Conservation (phyloP, 2,888 invertebrate species). For the Bombyx huttoni region DNA sequence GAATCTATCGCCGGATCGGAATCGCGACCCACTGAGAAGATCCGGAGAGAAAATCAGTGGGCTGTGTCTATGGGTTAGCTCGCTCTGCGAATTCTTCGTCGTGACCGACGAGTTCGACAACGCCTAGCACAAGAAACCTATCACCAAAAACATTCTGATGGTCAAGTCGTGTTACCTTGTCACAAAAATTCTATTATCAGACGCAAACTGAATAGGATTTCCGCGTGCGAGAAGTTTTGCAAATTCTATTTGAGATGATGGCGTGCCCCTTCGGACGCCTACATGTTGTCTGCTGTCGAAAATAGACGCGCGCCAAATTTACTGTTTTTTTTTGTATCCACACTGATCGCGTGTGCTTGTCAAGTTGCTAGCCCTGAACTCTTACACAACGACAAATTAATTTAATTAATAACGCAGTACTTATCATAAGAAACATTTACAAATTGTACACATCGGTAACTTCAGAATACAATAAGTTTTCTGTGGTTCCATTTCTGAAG, state of each 20-base stretch:
- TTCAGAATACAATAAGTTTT: no score
- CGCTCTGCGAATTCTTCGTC: no score
- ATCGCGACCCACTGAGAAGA: no score
- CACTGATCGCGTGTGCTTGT: not conserved
- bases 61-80: no score
- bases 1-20: no score
- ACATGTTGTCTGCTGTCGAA: not conserved
- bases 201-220: constrained; percentile 32
- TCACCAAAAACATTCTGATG: not conserved
- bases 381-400: not conserved
- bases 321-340: constrained; percentile 3
- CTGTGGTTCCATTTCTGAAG: no score
- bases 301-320: not conserved
- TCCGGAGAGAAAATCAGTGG: no score
- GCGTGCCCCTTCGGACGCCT: constrained; percentile 8
- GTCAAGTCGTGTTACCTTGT: constrained; percentile 8
- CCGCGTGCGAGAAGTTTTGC: constrained; percentile 35
- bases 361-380: not conserved
- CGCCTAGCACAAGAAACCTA: no score
- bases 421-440: not conserved
- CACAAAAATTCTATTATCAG: constrained; percentile 29
- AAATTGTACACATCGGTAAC: no score
- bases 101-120: no score
- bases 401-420: not conserved
- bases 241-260: constrained; percentile 32